Evolutionary conservation across 2,888 invertebrate genomes (phyloP).

Genomic region (Chalcosyrphus nemorum): DNA sequence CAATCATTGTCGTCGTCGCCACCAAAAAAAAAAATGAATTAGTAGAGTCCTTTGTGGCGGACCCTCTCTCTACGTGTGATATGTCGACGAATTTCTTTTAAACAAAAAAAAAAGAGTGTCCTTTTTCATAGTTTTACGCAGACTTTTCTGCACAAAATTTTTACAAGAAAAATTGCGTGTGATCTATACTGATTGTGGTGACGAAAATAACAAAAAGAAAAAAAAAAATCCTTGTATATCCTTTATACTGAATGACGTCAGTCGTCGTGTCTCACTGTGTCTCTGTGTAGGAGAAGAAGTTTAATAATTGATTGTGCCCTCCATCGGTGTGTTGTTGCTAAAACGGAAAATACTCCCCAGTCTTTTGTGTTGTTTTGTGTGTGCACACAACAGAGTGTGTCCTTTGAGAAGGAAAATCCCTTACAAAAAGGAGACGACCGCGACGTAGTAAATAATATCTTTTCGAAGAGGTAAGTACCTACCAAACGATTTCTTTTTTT

Average conservation of each 20-base stretch:
- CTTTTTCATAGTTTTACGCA: background rate
- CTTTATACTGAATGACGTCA: constrained; percentile 66
- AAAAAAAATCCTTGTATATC: constrained; percentile 15
- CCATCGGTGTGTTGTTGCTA: constrained; percentile 27
- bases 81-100: constrained; percentile 29
- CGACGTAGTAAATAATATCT: constrained; percentile 36
- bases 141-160: constrained; percentile 24
- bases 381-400: background rate
- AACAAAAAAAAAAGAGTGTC: background rate
- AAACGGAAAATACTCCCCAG: constrained; percentile 1
- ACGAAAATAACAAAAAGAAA: constrained; percentile 9
- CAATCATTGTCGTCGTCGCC: constrained; percentile 39
- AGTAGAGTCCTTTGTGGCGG: constrained; percentile 40
- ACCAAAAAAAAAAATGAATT: constrained; percentile 31
- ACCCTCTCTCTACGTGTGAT: constrained; percentile 15
- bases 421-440: background rate
- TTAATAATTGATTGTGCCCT: constrained; percentile 54
- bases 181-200: background rate
- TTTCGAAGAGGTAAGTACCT: constrained; percentile 47
- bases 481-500: constrained; percentile 35
- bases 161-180: background rate
- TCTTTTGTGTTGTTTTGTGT: constrained; percentile 17
- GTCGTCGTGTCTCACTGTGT: background rate
- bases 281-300: constrained; percentile 19
- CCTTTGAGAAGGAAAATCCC: constrained; percentile 37